Percentiles rank a stretch among this genome's conserved stretches.
phyloP scores from a whole-genome alignment of 2,888 invertebrate genomes.

The Tricholauxania praeusta region DNA sequence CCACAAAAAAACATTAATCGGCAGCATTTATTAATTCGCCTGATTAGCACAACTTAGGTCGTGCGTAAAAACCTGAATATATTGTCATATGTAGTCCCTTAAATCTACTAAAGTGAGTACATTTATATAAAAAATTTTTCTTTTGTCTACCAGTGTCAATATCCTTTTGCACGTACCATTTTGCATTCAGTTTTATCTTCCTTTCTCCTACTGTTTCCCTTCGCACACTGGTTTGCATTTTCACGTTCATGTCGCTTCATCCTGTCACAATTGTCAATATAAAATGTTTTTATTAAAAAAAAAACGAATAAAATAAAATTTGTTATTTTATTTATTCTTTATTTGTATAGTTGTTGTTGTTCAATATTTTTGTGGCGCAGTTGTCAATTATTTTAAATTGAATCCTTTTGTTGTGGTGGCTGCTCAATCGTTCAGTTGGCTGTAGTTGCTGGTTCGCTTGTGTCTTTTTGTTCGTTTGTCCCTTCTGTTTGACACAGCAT shows the following conservation, averaged over 20 bases:
- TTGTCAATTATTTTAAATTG: conserved; percentile 37
- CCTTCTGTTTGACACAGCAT: background rate
- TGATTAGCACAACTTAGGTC: conserved; percentile 25
- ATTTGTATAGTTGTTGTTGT: background rate
- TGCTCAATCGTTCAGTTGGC: background rate
- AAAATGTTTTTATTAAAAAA: conserved; percentile 20
- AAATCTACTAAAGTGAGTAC: too few relatives aligned
- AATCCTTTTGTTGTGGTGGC: conserved; percentile 36
- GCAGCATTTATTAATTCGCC: too few relatives aligned
- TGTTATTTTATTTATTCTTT: conserved; percentile 25
- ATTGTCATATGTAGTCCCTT: too few relatives aligned
- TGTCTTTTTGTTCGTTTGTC: conserved; percentile 12
- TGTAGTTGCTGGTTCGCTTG: background rate
- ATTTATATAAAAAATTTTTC: too few relatives aligned
- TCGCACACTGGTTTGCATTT: too few relatives aligned
- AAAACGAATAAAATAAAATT: conserved; percentile 8
- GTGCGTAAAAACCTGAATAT: conserved; percentile 37
- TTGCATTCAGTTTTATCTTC: conserved; percentile 3
- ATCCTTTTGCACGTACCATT: background rate
- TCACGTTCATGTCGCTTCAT: background rate
- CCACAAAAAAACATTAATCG: too few relatives aligned
- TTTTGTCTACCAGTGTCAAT: background rate
- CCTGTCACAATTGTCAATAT: conserved; percentile 28
- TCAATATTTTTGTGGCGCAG: conserved; percentile 24
- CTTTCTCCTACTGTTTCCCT: too few relatives aligned